These are phyloP conservation scores for Cephus spinipes DNA, from an alignment of 2,888 invertebrate genomes.

Conservation along the genomic window DNA sequence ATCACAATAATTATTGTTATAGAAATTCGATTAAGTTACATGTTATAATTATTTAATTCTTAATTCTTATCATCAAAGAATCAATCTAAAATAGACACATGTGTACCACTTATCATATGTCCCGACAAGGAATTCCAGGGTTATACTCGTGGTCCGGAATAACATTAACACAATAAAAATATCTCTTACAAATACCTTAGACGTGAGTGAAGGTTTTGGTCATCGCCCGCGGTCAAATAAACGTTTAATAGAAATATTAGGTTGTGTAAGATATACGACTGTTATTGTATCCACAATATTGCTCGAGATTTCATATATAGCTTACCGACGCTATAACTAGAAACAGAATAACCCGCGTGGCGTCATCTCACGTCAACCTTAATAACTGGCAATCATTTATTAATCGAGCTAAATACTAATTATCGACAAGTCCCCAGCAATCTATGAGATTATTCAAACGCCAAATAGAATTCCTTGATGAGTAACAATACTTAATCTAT, in stretches of 20 bases:
- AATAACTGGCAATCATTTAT: neutral
- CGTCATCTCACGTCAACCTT: neutral
- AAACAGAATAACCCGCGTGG: neutral
- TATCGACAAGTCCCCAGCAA: neutral
- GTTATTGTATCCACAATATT: neutral
- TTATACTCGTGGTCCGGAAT: neutral
- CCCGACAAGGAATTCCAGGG: neutral
- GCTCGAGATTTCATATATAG: neutral
- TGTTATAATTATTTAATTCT: neutral
- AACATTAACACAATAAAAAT: neutral
- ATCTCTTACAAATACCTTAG: neutral
- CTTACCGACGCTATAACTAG: neutral
- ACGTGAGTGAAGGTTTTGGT: neutral
- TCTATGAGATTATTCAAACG: neutral
- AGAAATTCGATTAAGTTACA: neutral
- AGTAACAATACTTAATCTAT: neutral
- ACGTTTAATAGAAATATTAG: neutral
- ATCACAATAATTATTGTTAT: neutral
- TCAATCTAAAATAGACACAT: neutral
- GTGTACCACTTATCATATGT: neutral
- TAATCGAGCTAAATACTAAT: neutral
- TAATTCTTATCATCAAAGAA: neutral
- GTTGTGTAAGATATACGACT: neutral
- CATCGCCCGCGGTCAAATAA: neutral
- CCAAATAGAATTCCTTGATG: neutral